Percentiles rank a stretch among this genome's conserved stretches.
phyloP scores from a whole-genome alignment of 2,888 invertebrate genomes.

The Lasius fuliginosus region DNA sequence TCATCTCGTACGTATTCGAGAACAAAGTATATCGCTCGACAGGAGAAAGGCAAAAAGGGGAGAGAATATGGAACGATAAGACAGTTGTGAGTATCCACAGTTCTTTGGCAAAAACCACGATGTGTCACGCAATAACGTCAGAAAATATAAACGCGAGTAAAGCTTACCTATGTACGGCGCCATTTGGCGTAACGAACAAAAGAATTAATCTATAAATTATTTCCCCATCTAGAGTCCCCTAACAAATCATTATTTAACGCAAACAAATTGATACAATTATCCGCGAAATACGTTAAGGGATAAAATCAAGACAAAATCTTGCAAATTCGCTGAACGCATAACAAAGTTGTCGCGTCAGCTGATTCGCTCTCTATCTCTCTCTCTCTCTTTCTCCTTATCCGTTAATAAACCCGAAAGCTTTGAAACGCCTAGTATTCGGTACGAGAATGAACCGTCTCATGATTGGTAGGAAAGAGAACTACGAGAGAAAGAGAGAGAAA shows the following conservation, averaged over 20 bases:
- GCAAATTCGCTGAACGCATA: conserved; percentile 32
- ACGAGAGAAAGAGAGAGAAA: conserved; percentile 35
- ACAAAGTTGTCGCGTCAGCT: conserved; percentile 46
- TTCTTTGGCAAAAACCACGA: conserved; percentile 26
- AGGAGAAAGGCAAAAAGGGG: conserved; percentile 37
- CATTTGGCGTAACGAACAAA: not conserved
- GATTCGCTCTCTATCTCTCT: not conserved
- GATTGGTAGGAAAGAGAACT: conserved; percentile 61
- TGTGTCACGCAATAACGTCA: conserved; percentile 28
- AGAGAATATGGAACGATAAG: conserved; percentile 54
- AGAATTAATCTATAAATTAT: not conserved
- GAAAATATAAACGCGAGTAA: conserved; percentile 37
- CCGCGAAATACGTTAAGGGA: not conserved
- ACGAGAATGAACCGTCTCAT: conserved; percentile 59
- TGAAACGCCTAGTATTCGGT: conserved; percentile 56
- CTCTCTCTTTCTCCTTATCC: not conserved
- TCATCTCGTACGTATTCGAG: conserved; percentile 56
- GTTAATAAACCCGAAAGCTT: conserved; percentile 55
- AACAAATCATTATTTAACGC: conserved; percentile 19
- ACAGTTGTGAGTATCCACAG: conserved; percentile 41
- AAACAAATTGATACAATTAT: conserved; percentile 47
- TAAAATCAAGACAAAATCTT: conserved; percentile 16
- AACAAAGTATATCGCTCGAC: conserved; percentile 45
- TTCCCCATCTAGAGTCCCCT: not conserved
- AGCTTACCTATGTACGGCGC: not conserved